A percentile compares a stretch with the other conserved stretches of the same genome.
Evolutionary conservation across 2,797 vertebrate species (phyloP).

Genomic region (Oceanodroma leucorhoa): DNA sequence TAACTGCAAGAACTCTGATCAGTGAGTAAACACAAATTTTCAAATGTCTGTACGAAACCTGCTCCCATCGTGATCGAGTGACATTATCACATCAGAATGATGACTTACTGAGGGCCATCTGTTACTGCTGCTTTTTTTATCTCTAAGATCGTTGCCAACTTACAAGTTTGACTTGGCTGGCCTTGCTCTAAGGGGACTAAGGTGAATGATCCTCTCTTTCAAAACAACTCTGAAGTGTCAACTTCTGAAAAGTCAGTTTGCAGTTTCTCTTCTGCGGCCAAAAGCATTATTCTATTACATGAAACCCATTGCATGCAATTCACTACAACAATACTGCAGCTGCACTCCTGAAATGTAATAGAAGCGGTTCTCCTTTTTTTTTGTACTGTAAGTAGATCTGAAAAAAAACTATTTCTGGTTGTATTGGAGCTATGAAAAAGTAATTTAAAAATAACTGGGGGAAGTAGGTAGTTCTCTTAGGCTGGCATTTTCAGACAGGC

Average conservation of each 20-base stretch:
- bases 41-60: background rate
- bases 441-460: background rate
- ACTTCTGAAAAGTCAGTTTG: background rate
- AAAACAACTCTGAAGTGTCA: background rate
- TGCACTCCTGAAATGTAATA: background rate
- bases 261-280: background rate
- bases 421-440: background rate
- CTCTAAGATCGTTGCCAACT: background rate
- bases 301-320: background rate
- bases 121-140: rapidly evolving
- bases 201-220: background rate
- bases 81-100: rapidly evolving
- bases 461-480: background rate
- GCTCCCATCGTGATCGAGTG: background rate
- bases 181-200: background rate
- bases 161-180: background rate
- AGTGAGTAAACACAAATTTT: conserved; percentile 25
- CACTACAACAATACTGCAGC: rapidly evolving
- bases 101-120: background rate
- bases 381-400: background rate
- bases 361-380: background rate
- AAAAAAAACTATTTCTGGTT: background rate
- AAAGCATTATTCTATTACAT: rapidly evolving
- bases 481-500: background rate
- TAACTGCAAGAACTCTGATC: background rate